Evolutionary conservation across 2,797 vertebrate genomes (phyloP).

Genomic region (Sebastes taczanowskii): DNA sequence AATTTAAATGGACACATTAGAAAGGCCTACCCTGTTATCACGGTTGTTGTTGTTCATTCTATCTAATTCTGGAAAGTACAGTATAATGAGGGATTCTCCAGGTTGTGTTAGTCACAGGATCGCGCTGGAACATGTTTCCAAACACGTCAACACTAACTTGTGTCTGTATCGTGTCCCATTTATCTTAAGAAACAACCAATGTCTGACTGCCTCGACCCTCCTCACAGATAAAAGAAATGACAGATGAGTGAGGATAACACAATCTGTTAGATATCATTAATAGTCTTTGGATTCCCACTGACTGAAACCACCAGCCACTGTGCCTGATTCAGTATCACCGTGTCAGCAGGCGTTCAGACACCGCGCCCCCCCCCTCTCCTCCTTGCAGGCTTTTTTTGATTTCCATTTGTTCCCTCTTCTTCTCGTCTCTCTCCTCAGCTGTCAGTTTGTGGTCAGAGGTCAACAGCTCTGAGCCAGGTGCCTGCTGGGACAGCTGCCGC

Average conservation of each 20-base stretch:
- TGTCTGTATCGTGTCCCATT: conserved; percentile 12
- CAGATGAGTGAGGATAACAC: conserved; percentile 30
- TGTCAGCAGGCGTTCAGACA: conserved; percentile 46
- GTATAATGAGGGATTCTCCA: background rate
- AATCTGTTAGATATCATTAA: conserved; percentile 39
- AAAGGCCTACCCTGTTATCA: background rate
- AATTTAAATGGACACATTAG: background rate
- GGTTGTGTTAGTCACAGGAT: background rate
- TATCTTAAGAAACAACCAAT: conserved; percentile 1
- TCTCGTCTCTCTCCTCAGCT: conserved; percentile 68
- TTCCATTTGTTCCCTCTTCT: conserved; percentile 68
- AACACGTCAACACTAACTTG: conserved; percentile 1
- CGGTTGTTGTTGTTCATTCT: background rate
- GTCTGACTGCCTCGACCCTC: background rate
- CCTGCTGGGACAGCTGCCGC: conserved; percentile 77
- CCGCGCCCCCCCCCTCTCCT: background rate
- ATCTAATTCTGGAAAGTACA: background rate
- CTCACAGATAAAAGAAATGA: background rate
- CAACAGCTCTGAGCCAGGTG: conserved; percentile 78
- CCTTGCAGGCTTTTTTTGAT: conserved; percentile 49
- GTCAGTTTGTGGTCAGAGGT: conserved; percentile 77
- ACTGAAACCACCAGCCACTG: background rate
- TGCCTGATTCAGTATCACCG: conserved; percentile 34
- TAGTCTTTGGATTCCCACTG: conserved; percentile 10
- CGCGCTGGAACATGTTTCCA: conserved; percentile 7